Conservation (phyloP, 2,797 vertebrate species). For the Pseudochromis fuscus region DNA sequence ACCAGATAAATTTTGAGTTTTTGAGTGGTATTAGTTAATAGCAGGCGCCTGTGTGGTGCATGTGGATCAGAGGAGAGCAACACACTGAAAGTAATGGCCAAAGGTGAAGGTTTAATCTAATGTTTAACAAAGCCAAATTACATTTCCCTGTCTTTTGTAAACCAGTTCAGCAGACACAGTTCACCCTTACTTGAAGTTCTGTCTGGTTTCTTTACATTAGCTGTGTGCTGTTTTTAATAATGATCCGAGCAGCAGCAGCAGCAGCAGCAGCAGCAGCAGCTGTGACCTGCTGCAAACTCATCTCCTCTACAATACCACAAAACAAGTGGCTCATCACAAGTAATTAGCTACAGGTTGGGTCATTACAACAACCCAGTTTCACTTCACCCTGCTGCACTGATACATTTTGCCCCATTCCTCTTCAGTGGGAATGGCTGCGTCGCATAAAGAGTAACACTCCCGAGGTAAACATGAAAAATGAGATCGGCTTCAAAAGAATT, state of each 20-base stretch:
- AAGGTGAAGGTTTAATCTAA: neutral
- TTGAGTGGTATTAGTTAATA: no score
- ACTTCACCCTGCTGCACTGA: neutral
- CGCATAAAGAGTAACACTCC: slow-evolving; percentile 31
- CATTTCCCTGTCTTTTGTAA: neutral
- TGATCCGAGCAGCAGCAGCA: no score
- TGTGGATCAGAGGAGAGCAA: neutral
- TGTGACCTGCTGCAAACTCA: slow-evolving; percentile 1
- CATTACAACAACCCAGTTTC: neutral
- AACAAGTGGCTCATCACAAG: neutral
- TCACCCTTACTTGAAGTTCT: neutral
- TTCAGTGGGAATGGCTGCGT: slow-evolving; percentile 3
- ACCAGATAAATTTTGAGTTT: no score
- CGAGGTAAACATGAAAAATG: slow-evolving; percentile 45
- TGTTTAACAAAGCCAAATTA: neutral
- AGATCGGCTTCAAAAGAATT: slow-evolving; percentile 30
- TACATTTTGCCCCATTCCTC: neutral
- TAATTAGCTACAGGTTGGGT: neutral
- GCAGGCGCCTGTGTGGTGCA: no score
- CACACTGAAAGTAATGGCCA: neutral
- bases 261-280: no score
- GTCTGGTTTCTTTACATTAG: neutral
- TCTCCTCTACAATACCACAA: slow-evolving; percentile 16
- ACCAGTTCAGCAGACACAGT: neutral
- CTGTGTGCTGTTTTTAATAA: neutral